phyloP scores from a whole-genome alignment of 2,888 invertebrate genomes.

The Pammene fasciana region DNA sequence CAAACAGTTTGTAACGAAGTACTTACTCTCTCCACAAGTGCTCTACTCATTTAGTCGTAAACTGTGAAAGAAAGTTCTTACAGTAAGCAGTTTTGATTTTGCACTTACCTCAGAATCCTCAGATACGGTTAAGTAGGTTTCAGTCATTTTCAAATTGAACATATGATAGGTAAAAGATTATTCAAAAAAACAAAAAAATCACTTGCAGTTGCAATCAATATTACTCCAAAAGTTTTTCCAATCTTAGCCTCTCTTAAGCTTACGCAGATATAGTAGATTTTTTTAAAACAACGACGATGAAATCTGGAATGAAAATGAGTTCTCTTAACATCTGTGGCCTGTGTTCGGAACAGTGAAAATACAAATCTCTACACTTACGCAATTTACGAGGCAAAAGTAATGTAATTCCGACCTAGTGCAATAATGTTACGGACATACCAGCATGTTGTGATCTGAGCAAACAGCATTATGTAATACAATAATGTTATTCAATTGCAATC shows the following conservation, averaged over 20 bases:
- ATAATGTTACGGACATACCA: constrained; percentile 30
- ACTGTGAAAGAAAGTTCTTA: constrained; percentile 18
- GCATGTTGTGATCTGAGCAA: constrained; percentile 29
- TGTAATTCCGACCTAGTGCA: constrained; percentile 32
- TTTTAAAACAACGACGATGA: not conserved
- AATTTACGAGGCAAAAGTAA: constrained; percentile 32
- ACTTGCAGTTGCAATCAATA: too few relatives aligned
- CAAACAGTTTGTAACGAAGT: not conserved
- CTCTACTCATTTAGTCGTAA: constrained; percentile 9
- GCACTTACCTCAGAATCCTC: not conserved
- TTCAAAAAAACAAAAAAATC: too few relatives aligned
- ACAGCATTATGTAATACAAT: constrained; percentile 36
- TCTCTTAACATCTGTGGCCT: not conserved
- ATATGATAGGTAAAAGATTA: too few relatives aligned
- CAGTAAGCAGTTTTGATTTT: constrained; percentile 5
- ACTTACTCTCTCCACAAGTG: constrained; percentile 8
- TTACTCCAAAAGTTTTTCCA: too few relatives aligned
- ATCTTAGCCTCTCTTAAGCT: too few relatives aligned
- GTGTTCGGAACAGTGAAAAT: not conserved
- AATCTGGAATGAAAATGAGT: not conserved
- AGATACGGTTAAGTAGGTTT: not conserved
- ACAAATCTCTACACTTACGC: constrained; percentile 25
- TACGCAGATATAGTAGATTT: not conserved
- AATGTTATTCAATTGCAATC: constrained; percentile 37
- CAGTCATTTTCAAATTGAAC: not conserved